Base-by-base conservation (phyloP, 1,140 invertebrate genomes). In the Coenobita brevimanus region DNA sequence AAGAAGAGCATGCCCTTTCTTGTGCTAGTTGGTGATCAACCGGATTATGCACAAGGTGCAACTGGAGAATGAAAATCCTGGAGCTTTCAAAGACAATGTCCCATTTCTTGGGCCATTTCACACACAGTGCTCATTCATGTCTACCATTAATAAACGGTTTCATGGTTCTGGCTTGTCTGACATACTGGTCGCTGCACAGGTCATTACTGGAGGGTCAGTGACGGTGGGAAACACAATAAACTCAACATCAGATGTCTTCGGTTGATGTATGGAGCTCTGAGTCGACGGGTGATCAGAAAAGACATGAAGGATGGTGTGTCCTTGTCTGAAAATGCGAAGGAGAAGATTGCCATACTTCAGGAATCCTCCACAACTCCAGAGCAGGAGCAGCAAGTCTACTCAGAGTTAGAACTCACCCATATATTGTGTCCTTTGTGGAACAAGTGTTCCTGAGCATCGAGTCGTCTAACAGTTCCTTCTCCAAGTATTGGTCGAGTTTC, bases 291-390 rank as follows among this genome's bases (percentile, higher is more conserved):
- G 67, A 27, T 71, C 67, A 71, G 67, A 71, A 71, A 71, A 71
- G 24, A 27, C 30, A 27, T 71, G 24, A 2, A 71, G 67, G 30
- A 71, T 71, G 67, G 24, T 71, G 67, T 71, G 1, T 71, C 67
- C 67, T 27, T 76, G 73, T 76, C 73, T 41, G 38, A 76, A 76
- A 76, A 76, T 76, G 36, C 36, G 43, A 76, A 76, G 73, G 6
- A 50, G 24, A 38, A 76, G 36, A 38, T 76, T 76, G 36, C 21
- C 38, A 76, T 43, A 3, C 41, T 76, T 76, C 73, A 76, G 73
- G 36, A 76, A 76, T 36, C 17, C 1, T 76, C 17, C 73, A 76
- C 38, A 76, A 76, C 33, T 21, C 3, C 36, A 41, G 33, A 76
- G 33, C 38, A 76, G 73, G 43, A 6, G 73, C 73, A 76, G 41